Base-by-base conservation (phyloP, 23 tunicate genomes). In the Trididemnum miniatum region DNA sequence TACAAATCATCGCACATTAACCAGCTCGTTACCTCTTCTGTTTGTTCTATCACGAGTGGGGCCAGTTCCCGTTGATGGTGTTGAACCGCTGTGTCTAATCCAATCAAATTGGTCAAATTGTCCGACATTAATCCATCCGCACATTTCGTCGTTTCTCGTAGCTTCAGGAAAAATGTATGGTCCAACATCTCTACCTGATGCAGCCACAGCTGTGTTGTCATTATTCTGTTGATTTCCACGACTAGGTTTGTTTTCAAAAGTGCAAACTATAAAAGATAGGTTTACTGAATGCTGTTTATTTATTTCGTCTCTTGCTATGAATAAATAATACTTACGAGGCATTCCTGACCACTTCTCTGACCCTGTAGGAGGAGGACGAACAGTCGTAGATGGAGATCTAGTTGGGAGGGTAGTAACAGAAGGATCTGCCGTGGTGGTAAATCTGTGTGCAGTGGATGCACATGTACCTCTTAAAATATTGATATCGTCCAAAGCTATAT, bases 181-280 rank as follows among this genome's bases (percentile, higher is more conserved):
- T 4, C 67, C 67, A 20, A 62, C 4, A 62, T 62, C 67, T 4
- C 22, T 12, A 4, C 26, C 5, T 4, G 67, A 62, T 62, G 54
- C 15, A 7, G 54, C 54, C 12, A 9, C 12, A 7, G 54, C 54
- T 44, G 15, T 44, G n/a, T n/a, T n/a, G n/a, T n/a, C n/a, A n/a
- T n/a, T n/a, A 44, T 15, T 44, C 15, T 9, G 54, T 44, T 44
- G 54, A 44, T 44, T 44, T 9, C 15, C 54, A 44, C 12, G 15
- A 7, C 12, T 7, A 44, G 54, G 15, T 1, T 1, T 31, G 1
- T 31, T 51, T 37, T 71, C 92, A 50, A 92, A 92, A n/a, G 97
- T 87, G 65, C 97, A 92, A 36, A 87, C 97, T 92, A 89, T 37
- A 62, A n/a, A 62, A 44, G 15, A 7, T 44, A 44, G 54, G 9